phyloP scores from a whole-genome alignment of 2,113 vertebrate genomes.

The Echinops telfairi region DNA sequence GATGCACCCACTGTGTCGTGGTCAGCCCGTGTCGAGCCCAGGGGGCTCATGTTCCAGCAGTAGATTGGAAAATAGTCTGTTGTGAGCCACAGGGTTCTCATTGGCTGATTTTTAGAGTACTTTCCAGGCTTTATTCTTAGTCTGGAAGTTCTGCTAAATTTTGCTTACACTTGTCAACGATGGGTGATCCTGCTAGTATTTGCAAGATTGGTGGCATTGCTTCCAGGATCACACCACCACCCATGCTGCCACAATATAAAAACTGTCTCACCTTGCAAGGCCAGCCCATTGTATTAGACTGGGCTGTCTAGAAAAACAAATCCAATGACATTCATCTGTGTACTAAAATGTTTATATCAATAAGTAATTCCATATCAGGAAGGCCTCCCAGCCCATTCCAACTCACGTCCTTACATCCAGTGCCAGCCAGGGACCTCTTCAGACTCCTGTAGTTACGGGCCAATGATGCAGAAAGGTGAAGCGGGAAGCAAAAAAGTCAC shows the following conservation, averaged over 20 bases:
- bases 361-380: too few relatives aligned
- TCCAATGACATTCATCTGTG: too few relatives aligned
- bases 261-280: background rate
- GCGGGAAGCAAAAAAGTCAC: too few relatives aligned
- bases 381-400: too few relatives aligned
- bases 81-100: background rate
- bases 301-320: too few relatives aligned
- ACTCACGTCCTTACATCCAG: too few relatives aligned
- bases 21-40: too few relatives aligned
- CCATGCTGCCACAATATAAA: background rate
- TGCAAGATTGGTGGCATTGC: background rate
- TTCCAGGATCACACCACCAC: background rate
- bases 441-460: too few relatives aligned
- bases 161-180: background rate
- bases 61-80: background rate
- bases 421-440: too few relatives aligned
- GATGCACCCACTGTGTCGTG: background rate
- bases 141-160: background rate
- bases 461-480: too few relatives aligned
- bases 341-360: too few relatives aligned
- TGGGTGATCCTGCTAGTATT: background rate
- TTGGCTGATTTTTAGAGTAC: background rate
- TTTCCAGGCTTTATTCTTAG: background rate
- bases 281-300: background rate
- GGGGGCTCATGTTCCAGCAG: background rate